phyloP scores from a whole-genome alignment of 30 jellyfish, hydroid and myxozoan species.

The Catostylus mosaicus region DNA sequence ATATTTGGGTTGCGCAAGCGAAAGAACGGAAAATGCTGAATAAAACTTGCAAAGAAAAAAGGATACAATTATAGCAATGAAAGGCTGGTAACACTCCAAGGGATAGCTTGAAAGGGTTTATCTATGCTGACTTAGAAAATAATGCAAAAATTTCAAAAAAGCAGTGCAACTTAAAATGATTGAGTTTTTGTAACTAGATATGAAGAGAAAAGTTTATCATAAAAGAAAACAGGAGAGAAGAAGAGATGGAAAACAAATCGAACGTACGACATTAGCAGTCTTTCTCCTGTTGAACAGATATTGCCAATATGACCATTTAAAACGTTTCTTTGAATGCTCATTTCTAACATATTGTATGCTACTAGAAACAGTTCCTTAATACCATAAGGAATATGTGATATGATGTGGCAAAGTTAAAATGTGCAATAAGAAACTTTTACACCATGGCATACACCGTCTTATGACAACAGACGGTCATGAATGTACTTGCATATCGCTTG shows the following conservation, averaged over 20 bases:
- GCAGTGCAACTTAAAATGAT: not conserved
- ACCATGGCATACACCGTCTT: constrained; percentile 18
- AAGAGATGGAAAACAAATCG: constrained; percentile 1
- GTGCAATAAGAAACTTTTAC: not conserved
- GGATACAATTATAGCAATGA: no score
- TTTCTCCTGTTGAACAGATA: constrained; percentile 34
- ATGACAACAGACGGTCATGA: not conserved
- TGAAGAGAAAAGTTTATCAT: not conserved
- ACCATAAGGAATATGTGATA: no score
- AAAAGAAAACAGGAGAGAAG: no score
- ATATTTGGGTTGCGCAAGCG: no score
- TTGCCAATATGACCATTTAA: constrained; percentile 20
- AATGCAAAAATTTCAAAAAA: not conserved
- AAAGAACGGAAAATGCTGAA: no score
- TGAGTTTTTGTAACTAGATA: not conserved
- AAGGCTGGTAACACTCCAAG: no score
- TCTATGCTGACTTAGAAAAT: no score
- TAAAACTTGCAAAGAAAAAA: no score
- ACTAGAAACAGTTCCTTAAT: not conserved
- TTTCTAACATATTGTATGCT: not conserved
- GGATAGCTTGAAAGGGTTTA: no score
- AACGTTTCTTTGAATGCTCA: constrained; percentile 24
- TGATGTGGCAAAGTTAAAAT: no score
- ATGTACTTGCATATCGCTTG: not conserved
- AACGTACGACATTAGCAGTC: constrained; percentile 29